A percentile compares a stretch with the other conserved stretches of the same genome.
These are phyloP conservation scores for Oreocharis arfaki DNA, from an alignment of 2,113 vertebrate genomes.

Conservation along the genomic window DNA sequence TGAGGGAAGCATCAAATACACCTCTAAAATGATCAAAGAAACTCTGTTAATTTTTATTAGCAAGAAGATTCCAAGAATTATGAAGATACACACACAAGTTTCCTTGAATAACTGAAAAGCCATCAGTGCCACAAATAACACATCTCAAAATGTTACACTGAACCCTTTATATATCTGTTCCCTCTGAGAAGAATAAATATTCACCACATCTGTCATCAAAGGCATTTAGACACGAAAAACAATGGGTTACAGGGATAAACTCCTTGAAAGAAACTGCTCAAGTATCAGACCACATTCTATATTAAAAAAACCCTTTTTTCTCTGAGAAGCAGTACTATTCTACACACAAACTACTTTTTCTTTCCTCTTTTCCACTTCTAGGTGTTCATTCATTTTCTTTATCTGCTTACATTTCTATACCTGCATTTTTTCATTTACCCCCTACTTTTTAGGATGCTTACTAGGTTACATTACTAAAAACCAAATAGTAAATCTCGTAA, in stretches of 20 bases:
- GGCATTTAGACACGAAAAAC: neutral
- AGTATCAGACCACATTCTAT: neutral
- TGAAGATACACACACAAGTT: neutral
- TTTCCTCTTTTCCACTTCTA: neutral
- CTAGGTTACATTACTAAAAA: neutral
- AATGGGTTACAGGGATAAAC: neutral
- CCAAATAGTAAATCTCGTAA: neutral
- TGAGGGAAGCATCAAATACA: conserved; percentile 97
- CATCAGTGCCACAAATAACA: neutral
- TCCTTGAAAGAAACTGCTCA: neutral
- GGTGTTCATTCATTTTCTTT: neutral
- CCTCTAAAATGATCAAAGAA: conserved; percentile 79
- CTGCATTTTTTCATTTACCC: neutral
- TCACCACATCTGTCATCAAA: neutral
- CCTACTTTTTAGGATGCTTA: neutral
- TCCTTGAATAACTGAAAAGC: neutral
- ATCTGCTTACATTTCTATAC: neutral
- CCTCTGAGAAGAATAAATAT: neutral
- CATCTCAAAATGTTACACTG: neutral
- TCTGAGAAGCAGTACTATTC: neutral
- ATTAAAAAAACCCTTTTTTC: neutral
- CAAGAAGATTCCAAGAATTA: neutral
- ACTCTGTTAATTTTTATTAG: neutral
- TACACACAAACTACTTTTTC: neutral
- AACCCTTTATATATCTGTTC: neutral